These are phyloP conservation scores for Cervus canadensis DNA, from an alignment of 2,113 vertebrate genomes.

Conservation along the genomic window DNA sequence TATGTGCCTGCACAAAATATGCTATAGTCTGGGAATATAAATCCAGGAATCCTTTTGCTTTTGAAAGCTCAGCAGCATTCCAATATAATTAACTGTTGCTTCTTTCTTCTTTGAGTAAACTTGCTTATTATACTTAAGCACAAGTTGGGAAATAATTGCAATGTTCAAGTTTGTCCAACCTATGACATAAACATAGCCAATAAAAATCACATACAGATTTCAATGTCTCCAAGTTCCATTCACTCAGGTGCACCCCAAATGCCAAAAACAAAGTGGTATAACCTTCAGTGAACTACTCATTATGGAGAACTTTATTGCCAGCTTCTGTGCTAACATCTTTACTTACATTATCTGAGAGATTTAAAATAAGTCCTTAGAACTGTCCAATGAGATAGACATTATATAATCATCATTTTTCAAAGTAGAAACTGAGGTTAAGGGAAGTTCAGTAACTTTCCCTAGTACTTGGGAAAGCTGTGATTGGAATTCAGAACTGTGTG, in stretches of 20 bases:
- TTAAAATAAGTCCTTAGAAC: not conserved
- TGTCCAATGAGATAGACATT: not conserved
- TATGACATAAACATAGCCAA: not conserved
- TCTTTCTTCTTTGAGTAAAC: not conserved
- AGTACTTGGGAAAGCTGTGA: not conserved
- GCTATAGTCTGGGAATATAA: not conserved
- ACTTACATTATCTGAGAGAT: not conserved
- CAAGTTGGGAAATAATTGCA: not conserved
- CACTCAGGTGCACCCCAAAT: not conserved
- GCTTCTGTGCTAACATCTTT: not conserved
- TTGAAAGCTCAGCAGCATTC: not conserved
- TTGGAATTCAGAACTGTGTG: not conserved
- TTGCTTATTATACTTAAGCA: not conserved
- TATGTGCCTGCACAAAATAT: not conserved
- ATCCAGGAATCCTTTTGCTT: slow-evolving; percentile 9
- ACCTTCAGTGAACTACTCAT: not conserved
- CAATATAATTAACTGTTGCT: not conserved
- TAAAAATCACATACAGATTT: not conserved
- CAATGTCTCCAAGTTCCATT: not conserved
- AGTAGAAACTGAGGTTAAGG: not conserved
- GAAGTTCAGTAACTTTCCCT: not conserved
- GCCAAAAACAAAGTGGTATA: not conserved
- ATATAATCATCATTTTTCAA: not conserved
- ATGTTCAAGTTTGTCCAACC: not conserved
- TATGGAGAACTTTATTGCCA: not conserved